phyloP scores from a whole-genome alignment of 2,797 vertebrate species.

The Sciaenops ocellatus region DNA sequence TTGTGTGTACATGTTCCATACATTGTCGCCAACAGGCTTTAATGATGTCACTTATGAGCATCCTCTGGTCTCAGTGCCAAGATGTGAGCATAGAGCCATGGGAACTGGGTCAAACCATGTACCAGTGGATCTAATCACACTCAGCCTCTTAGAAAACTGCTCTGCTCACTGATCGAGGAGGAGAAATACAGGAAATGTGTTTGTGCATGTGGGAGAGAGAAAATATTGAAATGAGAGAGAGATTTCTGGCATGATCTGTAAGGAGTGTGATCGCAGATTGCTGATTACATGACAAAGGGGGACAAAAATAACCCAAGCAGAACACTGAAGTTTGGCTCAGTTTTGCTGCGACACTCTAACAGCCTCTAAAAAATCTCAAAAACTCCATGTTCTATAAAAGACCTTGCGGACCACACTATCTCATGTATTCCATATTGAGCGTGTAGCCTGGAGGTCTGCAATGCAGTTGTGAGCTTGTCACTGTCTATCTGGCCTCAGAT shows the following conservation, averaged over 20 bases:
- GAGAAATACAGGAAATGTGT: conserved; percentile 60
- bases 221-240: conserved; percentile 29
- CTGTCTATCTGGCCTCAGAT: conserved; percentile 10
- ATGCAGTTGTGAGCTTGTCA: conserved; percentile 43
- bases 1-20: conserved; percentile 32
- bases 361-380: conserved; percentile 32
- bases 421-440: conserved; percentile 16
- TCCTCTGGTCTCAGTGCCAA: conserved; percentile 55
- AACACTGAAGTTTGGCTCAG: conserved; percentile 54
- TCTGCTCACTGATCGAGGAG: conserved; percentile 50
- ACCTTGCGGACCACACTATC: background rate
- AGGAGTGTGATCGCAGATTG: conserved; percentile 68
- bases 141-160: conserved; percentile 65
- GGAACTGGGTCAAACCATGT: conserved; percentile 82
- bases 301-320: conserved; percentile 68
- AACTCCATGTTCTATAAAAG: conserved; percentile 30
- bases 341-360: conserved; percentile 32
- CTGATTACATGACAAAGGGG: conserved; percentile 66
- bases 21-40: conserved; percentile 22
- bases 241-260: conserved; percentile 61
- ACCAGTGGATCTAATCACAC: conserved; percentile 76
- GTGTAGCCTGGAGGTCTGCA: conserved; percentile 38
- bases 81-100: conserved; percentile 71
- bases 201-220: conserved; percentile 4
- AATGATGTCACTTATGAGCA: conserved; percentile 64